Evolutionary conservation across 2,888 invertebrate genomes (phyloP).

Genomic region (Dolichopus griseipennis): DNA sequence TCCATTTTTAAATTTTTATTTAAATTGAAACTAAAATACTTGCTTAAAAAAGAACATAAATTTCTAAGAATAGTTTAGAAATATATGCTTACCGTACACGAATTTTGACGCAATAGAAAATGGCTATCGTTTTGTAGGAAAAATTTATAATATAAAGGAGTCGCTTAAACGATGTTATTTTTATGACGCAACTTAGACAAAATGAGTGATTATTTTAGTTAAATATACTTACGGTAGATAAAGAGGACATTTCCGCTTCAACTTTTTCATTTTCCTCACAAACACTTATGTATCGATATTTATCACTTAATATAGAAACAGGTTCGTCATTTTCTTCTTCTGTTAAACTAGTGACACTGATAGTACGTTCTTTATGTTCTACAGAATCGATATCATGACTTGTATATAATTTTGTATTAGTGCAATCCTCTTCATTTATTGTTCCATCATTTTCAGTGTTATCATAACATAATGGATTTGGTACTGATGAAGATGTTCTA

Average conservation of each 20-base stretch:
- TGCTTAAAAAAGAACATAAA: too few species aligned
- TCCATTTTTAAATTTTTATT: too few species aligned
- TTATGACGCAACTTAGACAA: too few species aligned
- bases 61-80: too few species aligned
- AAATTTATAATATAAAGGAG: too few species aligned
- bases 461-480: constrained; percentile 10
- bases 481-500: neutral
- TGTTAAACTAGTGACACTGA: constrained; percentile 34
- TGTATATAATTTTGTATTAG: constrained; percentile 3
- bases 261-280: constrained; percentile 38
- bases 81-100: too few species aligned
- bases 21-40: too few species aligned
- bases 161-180: too few species aligned
- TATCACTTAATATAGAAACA: constrained; percentile 32
- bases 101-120: too few species aligned
- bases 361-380: constrained; percentile 33
- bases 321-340: constrained; percentile 40
- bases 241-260: neutral
- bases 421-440: constrained; percentile 15
- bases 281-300: constrained; percentile 37
- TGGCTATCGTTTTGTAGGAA: too few species aligned
- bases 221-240: neutral
- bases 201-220: too few species aligned
- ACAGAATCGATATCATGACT: constrained; percentile 23
- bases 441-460: neutral